These are phyloP conservation scores for Synaphobranchus kaupii DNA, from an alignment of 2,797 vertebrate genomes.

Conservation along the genomic window DNA sequence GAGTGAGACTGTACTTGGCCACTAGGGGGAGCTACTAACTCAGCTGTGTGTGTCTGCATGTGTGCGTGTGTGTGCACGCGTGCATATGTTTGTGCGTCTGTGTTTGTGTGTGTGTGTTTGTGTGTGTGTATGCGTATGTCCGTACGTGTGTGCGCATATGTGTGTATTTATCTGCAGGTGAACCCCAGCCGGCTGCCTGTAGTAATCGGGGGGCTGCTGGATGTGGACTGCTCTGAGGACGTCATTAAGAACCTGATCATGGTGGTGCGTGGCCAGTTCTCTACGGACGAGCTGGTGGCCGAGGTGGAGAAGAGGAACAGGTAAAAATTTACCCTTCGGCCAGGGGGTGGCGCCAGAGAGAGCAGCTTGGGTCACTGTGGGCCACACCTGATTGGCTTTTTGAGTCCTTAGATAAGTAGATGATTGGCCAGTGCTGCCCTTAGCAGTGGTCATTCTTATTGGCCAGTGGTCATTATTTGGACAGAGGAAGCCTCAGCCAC, in stretches of 20 bases:
- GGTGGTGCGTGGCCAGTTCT: slow-evolving; percentile 96
- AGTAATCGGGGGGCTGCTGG: slow-evolving; percentile 92
- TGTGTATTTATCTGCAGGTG: slow-evolving; percentile 70
- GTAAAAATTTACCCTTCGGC: slow-evolving; percentile 57
- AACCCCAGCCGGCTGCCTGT: slow-evolving; percentile 97
- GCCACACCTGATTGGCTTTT: neutral
- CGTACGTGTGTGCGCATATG: neutral
- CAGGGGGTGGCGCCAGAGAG: neutral
- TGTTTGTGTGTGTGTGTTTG: neutral
- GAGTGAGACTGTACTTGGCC: neutral
- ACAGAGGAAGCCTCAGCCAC: neutral
- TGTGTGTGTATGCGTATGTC: neutral
- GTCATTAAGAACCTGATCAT: slow-evolving; percentile 98
- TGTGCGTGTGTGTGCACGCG: too few relatives aligned
- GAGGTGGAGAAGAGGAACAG: slow-evolving; percentile 98
- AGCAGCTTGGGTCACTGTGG: neutral
- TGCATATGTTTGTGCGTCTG: too few relatives aligned
- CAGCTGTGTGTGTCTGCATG: neutral
- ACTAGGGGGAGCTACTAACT: neutral
- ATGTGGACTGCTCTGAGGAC: slow-evolving; percentile 98
- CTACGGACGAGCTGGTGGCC: slow-evolving; percentile 96
- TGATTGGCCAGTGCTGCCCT: neutral
- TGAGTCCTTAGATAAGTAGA: neutral
- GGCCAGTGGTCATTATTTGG: neutral
- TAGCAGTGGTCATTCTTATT: neutral